phyloP scores from a whole-genome alignment of 2,797 vertebrate genomes.

The Sebastes hopkinsi region DNA sequence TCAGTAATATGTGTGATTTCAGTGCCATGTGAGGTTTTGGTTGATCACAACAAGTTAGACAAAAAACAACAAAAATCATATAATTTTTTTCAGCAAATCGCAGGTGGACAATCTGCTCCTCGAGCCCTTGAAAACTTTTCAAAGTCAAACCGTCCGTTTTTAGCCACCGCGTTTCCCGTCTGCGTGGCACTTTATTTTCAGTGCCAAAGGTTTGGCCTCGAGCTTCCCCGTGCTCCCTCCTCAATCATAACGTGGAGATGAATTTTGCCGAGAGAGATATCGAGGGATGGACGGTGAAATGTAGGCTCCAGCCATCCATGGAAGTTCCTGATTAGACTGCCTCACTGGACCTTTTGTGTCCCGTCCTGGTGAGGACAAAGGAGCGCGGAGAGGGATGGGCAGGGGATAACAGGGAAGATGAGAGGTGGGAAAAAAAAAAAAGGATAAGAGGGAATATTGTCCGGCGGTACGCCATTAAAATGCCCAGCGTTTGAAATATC shows the following conservation, averaged over 20 bases:
- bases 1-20: not conserved
- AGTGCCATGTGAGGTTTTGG: not conserved
- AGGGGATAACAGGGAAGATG: constrained; percentile 77
- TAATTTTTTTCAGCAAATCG: not conserved
- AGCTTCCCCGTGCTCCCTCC: constrained; percentile 77
- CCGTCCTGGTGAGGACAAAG: constrained; percentile 81
- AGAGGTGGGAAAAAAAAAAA: constrained; percentile 63
- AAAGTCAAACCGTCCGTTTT: constrained; percentile 30
- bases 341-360: constrained; percentile 87
- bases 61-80: not conserved
- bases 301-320: constrained; percentile 83
- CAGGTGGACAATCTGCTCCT: not conserved
- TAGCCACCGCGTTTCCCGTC: not conserved
- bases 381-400: constrained; percentile 76
- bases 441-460: constrained; percentile 72
- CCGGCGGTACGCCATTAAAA: constrained; percentile 54
- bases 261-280: constrained; percentile 76
- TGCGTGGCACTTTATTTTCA: constrained; percentile 38
- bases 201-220: constrained; percentile 50
- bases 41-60: not conserved
- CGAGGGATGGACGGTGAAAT: constrained; percentile 79
- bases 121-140: constrained; percentile 30
- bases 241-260: constrained; percentile 78
- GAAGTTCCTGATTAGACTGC: constrained; percentile 86
- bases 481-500: constrained; percentile 60